Evolutionary conservation across 1,140 invertebrate species (phyloP), one percentile per base, ranked within the genome.

Genomic region (Hyles vespertilio): DNA sequence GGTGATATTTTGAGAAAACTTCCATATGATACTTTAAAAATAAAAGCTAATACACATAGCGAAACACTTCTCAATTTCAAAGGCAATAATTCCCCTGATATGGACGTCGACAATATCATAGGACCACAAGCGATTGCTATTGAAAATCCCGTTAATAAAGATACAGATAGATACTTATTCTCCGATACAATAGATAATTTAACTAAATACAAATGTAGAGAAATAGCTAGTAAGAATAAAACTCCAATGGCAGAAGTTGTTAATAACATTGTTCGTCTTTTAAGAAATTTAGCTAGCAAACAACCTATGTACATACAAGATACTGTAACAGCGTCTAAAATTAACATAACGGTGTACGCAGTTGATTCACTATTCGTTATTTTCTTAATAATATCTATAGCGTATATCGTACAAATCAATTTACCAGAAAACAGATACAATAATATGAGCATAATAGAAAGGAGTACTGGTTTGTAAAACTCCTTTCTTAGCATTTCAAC

Each of bases 71-170:
- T 52, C 9, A 50, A 57, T 32, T 58, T 52, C 22, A 65, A 34
- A 8, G 67, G 63, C 11, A 65, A 22, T 33, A 69, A 52, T 43
- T 69, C 67, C 2, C 59, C 67, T 8, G 49, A 33, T 8, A 67
- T 58, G 0, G 51, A 48, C 11, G 52, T 11, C 10, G 56, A 36
- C 33, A 65, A 57, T 45, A 65, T 58, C 7, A 61, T 48, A n/a
- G 58, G 58, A 34, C 63, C 63, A 51, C 59, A 65, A 5, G 45
- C 43, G 3, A 61, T 46, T 8, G 54, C 49, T 6, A 65, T 48
- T 7, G 63, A 65, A 58, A 51, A 65, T 10, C 49, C 54, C 32
- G 54, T 49, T 10, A 65, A 55, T 34, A 65, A 58, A 6, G 32
- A 53, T 45, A 65, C 52, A 50, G 58, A 47, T 36, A 65, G 40